A percentile compares a stretch with the other conserved stretches of the same genome.
Conservation (phyloP, 2,797 vertebrate genomes). For the Thamnophis elegans region DNA sequence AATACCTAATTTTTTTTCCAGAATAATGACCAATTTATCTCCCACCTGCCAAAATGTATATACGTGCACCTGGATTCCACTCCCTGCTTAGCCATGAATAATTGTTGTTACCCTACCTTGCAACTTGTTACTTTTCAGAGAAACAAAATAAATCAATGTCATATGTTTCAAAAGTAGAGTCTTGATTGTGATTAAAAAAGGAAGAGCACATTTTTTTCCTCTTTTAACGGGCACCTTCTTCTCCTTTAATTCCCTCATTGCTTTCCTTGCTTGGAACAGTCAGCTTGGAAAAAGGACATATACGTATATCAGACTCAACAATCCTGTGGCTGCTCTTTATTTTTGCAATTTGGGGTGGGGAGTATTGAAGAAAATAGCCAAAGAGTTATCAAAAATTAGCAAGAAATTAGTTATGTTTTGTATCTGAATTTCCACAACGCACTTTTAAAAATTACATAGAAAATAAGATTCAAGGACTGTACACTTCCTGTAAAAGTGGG, state of each 20-base stretch:
- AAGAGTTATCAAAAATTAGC: background rate
- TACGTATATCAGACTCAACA: background rate
- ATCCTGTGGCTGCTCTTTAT: background rate
- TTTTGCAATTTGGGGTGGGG: background rate
- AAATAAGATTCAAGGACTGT: background rate
- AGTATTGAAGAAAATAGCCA: background rate
- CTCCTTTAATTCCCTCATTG: background rate
- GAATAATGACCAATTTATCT: background rate
- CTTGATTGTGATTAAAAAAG: background rate
- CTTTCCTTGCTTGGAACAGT: background rate
- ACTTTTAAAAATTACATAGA: background rate
- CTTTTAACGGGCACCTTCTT: background rate
- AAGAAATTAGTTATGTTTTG: background rate
- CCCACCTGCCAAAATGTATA: background rate
- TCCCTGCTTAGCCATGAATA: background rate
- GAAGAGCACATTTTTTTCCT: background rate
- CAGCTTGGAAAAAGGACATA: background rate
- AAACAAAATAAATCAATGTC: background rate
- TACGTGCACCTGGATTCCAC: background rate
- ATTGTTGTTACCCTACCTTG: background rate
- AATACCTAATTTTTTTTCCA: background rate
- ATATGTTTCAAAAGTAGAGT: background rate
- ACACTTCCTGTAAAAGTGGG: background rate
- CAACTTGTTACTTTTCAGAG: background rate
- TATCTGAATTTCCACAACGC: background rate